Evolutionary conservation across 2,113 vertebrate species (phyloP).

Genomic region (Peromyscus leucopus): DNA sequence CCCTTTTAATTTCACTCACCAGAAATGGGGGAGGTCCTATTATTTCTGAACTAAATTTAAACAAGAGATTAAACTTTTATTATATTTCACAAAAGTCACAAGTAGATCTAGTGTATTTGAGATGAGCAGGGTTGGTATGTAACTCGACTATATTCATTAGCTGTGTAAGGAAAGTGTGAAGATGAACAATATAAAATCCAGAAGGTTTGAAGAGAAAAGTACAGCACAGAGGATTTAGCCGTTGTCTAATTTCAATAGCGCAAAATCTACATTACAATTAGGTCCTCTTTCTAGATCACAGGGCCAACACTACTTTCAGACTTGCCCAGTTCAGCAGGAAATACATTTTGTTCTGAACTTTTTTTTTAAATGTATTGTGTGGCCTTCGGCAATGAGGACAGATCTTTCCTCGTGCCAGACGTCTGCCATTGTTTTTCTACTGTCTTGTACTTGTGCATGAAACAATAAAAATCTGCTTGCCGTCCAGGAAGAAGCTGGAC

Average conservation of each 20-base stretch:
- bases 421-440: slow-evolving; percentile 51
- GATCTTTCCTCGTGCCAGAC: slow-evolving; percentile 64
- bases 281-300: slow-evolving; percentile 60
- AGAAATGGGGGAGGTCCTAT: neutral
- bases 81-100: slow-evolving; percentile 14
- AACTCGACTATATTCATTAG: neutral
- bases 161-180: neutral
- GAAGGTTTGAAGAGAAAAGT: slow-evolving; percentile 2
- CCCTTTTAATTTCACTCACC: neutral
- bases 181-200: neutral
- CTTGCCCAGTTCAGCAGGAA: slow-evolving; percentile 59
- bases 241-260: slow-evolving; percentile 17
- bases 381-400: slow-evolving; percentile 62
- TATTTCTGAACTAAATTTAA: slow-evolving; percentile 47
- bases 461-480: slow-evolving; percentile 34
- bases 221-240: neutral
- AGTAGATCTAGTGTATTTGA: neutral
- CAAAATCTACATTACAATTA: neutral
- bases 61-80: neutral
- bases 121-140: neutral
- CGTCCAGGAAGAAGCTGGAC: neutral
- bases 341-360: slow-evolving; percentile 74
- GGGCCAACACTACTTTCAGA: slow-evolving; percentile 72
- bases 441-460: neutral
- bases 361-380: slow-evolving; percentile 47